Base-by-base conservation (phyloP, 2,888 invertebrate genomes). In the Halictus quadricinctus region DNA sequence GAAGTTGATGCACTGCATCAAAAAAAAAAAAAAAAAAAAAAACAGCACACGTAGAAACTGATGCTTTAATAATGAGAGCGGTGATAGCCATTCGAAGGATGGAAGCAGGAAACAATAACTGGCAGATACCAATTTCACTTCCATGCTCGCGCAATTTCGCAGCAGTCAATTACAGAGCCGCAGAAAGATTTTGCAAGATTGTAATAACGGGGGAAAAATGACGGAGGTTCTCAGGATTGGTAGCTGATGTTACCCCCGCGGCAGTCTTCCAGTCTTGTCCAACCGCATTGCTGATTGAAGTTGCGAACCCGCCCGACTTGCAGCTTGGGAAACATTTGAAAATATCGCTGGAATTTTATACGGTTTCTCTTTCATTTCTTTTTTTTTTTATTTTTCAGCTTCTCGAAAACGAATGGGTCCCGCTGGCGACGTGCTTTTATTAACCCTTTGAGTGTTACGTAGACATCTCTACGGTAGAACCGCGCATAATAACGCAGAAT, bases 111-210 rank as follows among this genome's bases (percentile, higher is more conserved):
- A 69, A 41, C 36, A 69, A 64, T 29, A 69, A 69, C 18, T 4
- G 36, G 36, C 66, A 69, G 66, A 69, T 69, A 41, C 36, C 66
- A 69, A 41, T 69, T 36, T 41, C 41, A 36, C 21, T 69, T 36
- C 66, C 66, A 36, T 36, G 36, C 7, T 10, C 36, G 21, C 10
- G 21, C 18, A 69, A 58, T 80, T 70, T 60, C 25, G 29, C 41
- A n/a, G 15, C 48, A 15, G 48, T 12, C 46, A 48, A 79, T 79
- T 72, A 72, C 79, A 72, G 72, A 43, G 36, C 60, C 48, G 58
- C 60, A 29, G 43, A 72, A 46, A 58, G 79, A 72, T 79, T 79
- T 72, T 64, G 60, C 36, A 72, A 36, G 46, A 79, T 72, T 50
- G 50, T 41, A 70, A 43, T 43, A n/a, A 69, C 66, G 41, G 43